Conservation (phyloP, 2,797 vertebrate species). For the Myioborus miniatus region DNA sequence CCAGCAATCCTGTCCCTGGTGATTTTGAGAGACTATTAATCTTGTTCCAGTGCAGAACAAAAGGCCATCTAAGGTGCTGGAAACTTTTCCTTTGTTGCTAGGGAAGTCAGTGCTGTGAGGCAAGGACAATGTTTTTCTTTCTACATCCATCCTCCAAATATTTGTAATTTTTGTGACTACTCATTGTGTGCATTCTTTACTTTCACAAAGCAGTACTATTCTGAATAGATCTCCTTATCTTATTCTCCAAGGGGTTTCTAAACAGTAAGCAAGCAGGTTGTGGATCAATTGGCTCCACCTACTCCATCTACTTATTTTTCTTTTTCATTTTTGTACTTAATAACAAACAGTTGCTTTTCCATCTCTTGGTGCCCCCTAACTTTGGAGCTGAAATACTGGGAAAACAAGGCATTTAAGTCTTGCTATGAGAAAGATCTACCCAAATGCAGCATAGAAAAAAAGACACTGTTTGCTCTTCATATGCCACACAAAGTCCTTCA, state of each 20-base stretch:
- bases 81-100: not conserved
- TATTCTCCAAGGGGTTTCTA: not conserved
- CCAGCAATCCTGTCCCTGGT: not conserved
- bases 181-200: not conserved
- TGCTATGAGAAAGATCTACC: not conserved
- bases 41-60: not conserved
- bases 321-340: not conserved
- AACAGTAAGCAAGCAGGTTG: not conserved
- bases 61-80: not conserved
- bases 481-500: fast-evolving
- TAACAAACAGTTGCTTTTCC: not conserved
- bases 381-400: not conserved
- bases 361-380: not conserved
- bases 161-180: not conserved
- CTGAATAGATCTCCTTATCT: not conserved
- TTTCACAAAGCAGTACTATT: not conserved
- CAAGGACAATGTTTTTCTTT: not conserved
- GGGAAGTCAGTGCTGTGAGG: not conserved
- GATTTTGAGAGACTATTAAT: not conserved
- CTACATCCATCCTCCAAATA: not conserved
- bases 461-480: not conserved
- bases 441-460: not conserved
- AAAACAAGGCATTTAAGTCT: not conserved
- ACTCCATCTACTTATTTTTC: not conserved
- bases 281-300: not conserved